Base-by-base conservation (phyloP, 2,888 invertebrate genomes). In the Drosophila falleni region DNA sequence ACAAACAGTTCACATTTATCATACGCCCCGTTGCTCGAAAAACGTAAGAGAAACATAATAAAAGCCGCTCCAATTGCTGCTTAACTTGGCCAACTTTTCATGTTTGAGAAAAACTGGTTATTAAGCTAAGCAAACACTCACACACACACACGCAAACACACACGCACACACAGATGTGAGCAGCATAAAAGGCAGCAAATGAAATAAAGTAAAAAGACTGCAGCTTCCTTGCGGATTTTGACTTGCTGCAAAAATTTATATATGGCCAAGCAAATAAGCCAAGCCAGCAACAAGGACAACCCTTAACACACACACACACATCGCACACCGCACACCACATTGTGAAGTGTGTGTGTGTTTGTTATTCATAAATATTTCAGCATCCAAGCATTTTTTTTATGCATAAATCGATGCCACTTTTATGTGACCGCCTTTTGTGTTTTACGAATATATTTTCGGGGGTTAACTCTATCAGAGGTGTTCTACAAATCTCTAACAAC, bases 11-110 rank as follows among this genome's bases (percentile, higher is more conserved):
- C 61, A 65, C 77, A 83, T 89, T 85, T 78, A 84, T 87, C 87
- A 83, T 78, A 87, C 71, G 87, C 72, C 78, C 50, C 74, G 72
- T 80, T 49, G 23, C 60, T 58, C 61, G 37, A n/a, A 37, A 41
- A 46, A 61, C 58, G 10, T 23, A 42, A 71, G 56, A 71, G 44
- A 67, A 74, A 74, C 49, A 67, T 67, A 56, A 76, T 74, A 81
- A 75, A 75, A 64, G 65, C 53, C n/a, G 46, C 72, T 55, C 85
- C 56, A 71, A 69, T 71, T 67, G 78, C 75, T 80, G 89, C 85
- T 86, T 85, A 78, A 74, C 86, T 87, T 89, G 82, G 82, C 86
- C 86, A 87, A 74, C 83, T 87, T 87, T 87, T 89, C 74, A 78
- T 72, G 61, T 71, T 75, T 58, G 54, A 89, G 89, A 87, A 89